Evolutionary conservation across 2,888 invertebrate genomes (phyloP).

Genomic region (Xanthia togata): DNA sequence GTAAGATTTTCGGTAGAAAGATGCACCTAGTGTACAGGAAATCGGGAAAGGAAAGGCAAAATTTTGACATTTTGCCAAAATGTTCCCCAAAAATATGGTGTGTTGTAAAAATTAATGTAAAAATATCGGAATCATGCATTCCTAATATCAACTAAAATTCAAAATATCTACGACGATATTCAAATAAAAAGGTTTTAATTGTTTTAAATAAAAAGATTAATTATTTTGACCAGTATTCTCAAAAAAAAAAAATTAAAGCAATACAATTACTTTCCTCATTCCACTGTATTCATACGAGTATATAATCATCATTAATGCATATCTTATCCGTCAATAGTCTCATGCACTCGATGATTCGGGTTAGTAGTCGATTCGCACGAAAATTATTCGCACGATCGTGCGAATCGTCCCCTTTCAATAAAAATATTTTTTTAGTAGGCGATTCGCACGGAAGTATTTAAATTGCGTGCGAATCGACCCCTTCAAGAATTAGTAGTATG

Average conservation of each 20-base stretch:
- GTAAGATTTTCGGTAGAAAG: conserved; percentile 19
- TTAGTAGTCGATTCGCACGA: no score
- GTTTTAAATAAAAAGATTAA: neutral
- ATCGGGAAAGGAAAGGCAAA: neutral
- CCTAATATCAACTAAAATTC: neutral
- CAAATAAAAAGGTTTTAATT: no score
- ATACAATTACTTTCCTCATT: conserved; percentile 20
- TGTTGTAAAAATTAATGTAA: no score
- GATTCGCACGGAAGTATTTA: no score
- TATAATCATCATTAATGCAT: conserved; percentile 45
- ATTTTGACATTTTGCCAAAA: neutral
- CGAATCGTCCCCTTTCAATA: no score
- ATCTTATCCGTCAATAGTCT: conserved; percentile 33
- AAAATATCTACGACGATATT: neutral
- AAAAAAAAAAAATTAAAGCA: neutral
- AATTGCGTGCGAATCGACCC: no score
- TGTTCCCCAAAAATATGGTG: neutral
- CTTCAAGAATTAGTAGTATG: no score
- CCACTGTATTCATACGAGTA: no score
- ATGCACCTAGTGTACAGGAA: neutral
- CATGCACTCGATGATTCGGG: conserved; percentile 55
- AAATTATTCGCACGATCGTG: no score
- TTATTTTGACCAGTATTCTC: neutral
- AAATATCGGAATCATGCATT: no score
- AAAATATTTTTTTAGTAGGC: no score